Evolutionary conservation across 2,113 vertebrate genomes (phyloP).

Genomic region (Hirundichthys speculiger): DNA sequence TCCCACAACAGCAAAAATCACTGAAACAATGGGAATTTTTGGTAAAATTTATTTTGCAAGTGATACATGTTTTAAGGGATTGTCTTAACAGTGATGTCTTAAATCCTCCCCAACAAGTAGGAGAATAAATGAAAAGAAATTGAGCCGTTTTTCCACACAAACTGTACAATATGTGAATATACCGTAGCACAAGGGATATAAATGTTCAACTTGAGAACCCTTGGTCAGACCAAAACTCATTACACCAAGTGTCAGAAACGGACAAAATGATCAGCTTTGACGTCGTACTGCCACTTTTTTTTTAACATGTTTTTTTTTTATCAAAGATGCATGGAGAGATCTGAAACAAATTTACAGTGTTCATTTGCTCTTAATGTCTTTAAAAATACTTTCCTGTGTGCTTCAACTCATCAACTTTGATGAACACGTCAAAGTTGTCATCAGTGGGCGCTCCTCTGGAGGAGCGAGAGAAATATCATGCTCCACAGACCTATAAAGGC

Average conservation of each 20-base stretch:
- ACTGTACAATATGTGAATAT: conserved; percentile 69
- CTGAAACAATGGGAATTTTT: conserved; percentile 32
- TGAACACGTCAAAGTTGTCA: conserved; percentile 39
- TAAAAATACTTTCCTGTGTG: conserved; percentile 47
- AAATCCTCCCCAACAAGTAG: conserved; percentile 33
- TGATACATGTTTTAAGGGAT: conserved; percentile 64
- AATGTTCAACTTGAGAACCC: conserved; percentile 47
- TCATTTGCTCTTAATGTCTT: conserved; percentile 9
- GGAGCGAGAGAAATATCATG: conserved; percentile 67
- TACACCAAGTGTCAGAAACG: conserved; percentile 46
- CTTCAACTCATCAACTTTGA: conserved; percentile 28
- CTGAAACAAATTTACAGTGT: conserved; percentile 36
- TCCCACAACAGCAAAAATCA: neutral
- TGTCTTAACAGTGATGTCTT: conserved; percentile 65
- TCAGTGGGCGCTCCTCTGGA: conserved; percentile 46
- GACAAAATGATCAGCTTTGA: conserved; percentile 38
- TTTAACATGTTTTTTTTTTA: conserved; percentile 5
- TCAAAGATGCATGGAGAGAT: conserved; percentile 46
- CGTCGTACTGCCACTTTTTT: neutral
- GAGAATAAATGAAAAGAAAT: conserved; percentile 47
- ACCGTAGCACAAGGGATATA: conserved; percentile 63
- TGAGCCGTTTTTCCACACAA: conserved; percentile 52
- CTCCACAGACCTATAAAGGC: conserved; percentile 72
- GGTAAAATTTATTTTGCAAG: conserved; percentile 69
- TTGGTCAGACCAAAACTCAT: conserved; percentile 32